Conservation (phyloP, 2,113 vertebrate species). For the Pan troglodytes region NHGRI_mPanTro3-v2.1_pri NC_072421.2:67044501-67045000, state of each 20-base stretch:
- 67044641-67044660: not conserved
- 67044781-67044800: conserved; percentile 17
- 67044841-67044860: not conserved
- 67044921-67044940: not conserved
- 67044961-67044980: not conserved
- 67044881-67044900: not conserved
- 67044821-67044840: not conserved
- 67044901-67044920: not conserved
- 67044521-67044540: not conserved
- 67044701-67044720: conserved; percentile 59
- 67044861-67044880: not conserved
- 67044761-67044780: not conserved
- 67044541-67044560: not conserved
- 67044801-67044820: not conserved
- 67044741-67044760: conserved; percentile 52
- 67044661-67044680: conserved; percentile 23
- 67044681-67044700: conserved; percentile 39
- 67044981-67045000: not conserved
- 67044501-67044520: not conserved
- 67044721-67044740: conserved; percentile 60
- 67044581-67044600: not conserved
- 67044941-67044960: not conserved
- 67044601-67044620: not conserved
- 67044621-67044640: not conserved
- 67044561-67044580: rapidly evolving